Conservation (phyloP, 2,888 invertebrate genomes). For the Microctonus hyperodae region DNA sequence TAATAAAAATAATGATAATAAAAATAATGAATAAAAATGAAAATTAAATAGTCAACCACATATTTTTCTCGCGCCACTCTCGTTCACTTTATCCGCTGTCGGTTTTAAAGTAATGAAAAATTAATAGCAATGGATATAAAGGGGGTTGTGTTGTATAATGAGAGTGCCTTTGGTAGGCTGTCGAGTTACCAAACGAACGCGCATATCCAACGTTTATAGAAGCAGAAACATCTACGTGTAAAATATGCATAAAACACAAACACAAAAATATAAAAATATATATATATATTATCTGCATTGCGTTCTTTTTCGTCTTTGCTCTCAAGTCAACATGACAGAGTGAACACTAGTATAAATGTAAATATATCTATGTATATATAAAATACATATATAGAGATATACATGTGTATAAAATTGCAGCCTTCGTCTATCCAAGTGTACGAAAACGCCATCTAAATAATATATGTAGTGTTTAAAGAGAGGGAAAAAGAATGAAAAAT, state of each 20-base stretch:
- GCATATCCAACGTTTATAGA: conserved; percentile 31
- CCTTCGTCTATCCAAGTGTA: background rate
- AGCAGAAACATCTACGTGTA: too few relatives aligned
- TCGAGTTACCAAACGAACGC: conserved; percentile 4
- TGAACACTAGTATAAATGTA: background rate
- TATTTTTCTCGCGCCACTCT: background rate
- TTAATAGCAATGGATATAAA: conserved; percentile 51
- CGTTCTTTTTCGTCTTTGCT: background rate
- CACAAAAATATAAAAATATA: background rate
- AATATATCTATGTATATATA: background rate
- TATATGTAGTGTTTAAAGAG: background rate
- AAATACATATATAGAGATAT: background rate
- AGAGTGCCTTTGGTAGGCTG: conserved; percentile 49
- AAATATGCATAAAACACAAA: too few relatives aligned
- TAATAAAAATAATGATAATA: background rate
- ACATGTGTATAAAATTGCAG: background rate
- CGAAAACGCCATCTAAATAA: background rate
- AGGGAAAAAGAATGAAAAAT: background rate
- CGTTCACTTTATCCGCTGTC: background rate
- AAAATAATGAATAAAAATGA: background rate
- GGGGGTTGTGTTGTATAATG: conserved; percentile 46
- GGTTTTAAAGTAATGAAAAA: conserved; percentile 54
- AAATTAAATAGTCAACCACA: background rate
- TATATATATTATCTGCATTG: background rate
- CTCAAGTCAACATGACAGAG: background rate